phyloP scores from a whole-genome alignment of 2,113 vertebrate genomes.

The Climacteris rufus region DNA sequence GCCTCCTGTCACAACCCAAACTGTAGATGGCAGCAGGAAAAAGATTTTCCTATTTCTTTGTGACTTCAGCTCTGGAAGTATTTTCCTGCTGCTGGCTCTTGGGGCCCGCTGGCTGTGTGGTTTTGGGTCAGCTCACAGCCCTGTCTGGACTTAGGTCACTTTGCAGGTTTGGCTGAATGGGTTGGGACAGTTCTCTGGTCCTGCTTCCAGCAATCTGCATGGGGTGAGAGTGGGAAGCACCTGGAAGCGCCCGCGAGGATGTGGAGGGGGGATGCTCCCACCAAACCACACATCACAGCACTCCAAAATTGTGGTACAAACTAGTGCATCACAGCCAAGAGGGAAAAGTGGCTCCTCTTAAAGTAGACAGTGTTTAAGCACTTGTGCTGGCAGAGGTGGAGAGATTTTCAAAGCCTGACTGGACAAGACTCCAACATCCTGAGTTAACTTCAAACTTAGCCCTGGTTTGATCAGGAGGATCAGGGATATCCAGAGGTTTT shows the following conservation, averaged over 20 bases:
- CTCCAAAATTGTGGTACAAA: background rate
- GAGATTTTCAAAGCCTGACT: background rate
- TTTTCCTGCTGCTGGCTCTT: background rate
- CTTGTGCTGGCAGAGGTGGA: background rate
- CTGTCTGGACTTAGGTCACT: background rate
- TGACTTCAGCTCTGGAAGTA: background rate
- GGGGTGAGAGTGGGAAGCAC: rapidly evolving
- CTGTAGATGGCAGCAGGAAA: constrained; percentile 56
- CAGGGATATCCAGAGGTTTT: background rate
- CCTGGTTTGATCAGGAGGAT: background rate
- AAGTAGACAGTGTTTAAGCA: background rate
- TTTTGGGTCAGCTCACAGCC: background rate
- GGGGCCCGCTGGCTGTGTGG: background rate
- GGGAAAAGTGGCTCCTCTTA: background rate
- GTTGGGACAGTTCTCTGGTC: background rate
- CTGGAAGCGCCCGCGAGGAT: rapidly evolving
- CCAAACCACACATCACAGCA: background rate
- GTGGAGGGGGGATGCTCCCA: background rate
- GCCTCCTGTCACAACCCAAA: background rate
- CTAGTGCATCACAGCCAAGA: background rate
- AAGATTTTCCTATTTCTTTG: background rate
- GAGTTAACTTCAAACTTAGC: background rate
- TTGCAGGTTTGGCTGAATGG: background rate
- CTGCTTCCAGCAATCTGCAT: rapidly evolving
- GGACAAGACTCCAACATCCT: background rate